Conservation (phyloP, 2,113 vertebrate species). For the Misgurnus anguillicaudatus region DNA sequence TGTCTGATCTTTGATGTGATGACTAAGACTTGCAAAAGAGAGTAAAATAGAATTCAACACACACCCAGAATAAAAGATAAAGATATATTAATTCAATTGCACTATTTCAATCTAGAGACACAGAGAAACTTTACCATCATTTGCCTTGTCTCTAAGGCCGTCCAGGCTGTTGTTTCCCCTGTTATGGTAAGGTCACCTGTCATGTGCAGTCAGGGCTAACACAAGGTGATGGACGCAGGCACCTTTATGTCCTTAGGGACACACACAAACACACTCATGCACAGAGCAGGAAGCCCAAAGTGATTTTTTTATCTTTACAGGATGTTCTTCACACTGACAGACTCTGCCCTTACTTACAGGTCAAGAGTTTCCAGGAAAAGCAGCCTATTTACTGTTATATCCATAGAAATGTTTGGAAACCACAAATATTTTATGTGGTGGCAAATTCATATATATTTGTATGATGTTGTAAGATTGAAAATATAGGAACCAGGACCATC, state of each 20-base stretch:
- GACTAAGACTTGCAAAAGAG: conserved; percentile 67
- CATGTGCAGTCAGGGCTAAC: conserved; percentile 36
- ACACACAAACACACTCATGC: conserved; percentile 2
- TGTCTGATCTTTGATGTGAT: conserved; percentile 46
- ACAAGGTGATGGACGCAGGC: conserved; percentile 33
- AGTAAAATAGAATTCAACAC: conserved; percentile 58
- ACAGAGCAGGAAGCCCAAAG: conserved; percentile 8
- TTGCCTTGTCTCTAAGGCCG: not conserved
- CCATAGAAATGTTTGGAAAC: too few relatives aligned
- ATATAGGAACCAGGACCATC: too few relatives aligned
- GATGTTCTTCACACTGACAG: conserved; percentile 21
- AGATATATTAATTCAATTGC: not conserved
- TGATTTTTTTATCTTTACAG: conserved; percentile 19
- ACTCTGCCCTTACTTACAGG: conserved; percentile 18
- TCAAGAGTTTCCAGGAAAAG: conserved; percentile 28
- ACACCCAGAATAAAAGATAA: not conserved
- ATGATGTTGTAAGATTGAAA: too few relatives aligned
- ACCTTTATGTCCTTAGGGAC: conserved; percentile 34
- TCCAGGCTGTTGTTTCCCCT: not conserved
- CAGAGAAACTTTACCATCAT: conserved; percentile 11
- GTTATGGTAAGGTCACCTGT: conserved; percentile 32
- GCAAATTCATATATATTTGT: too few relatives aligned
- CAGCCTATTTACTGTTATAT: too few relatives aligned
- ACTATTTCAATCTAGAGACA: conserved; percentile 7
- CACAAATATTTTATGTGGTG: too few relatives aligned